phyloP scores from a whole-genome alignment of 2,113 vertebrate genomes.

The Isichthys henryi region DNA sequence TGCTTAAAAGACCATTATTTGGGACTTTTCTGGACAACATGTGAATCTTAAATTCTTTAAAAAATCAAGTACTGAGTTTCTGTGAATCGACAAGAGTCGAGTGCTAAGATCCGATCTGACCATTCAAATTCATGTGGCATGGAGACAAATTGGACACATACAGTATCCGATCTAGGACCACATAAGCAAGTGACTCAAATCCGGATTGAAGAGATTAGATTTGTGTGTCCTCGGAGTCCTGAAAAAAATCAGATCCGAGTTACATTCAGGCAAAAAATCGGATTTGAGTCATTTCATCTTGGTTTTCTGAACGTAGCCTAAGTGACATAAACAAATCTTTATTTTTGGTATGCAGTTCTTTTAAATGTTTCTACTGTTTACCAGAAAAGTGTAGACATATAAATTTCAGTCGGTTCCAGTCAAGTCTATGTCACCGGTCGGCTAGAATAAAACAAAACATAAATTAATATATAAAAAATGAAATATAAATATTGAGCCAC shows the following conservation, averaged over 20 bases:
- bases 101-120: not conserved
- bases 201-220: not conserved
- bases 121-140: not conserved
- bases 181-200: not conserved
- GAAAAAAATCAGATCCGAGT: not conserved
- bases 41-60: not conserved
- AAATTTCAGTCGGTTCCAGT: not conserved
- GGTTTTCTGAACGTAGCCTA: not conserved
- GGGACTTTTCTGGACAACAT: not conserved
- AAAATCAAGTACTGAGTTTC: not conserved
- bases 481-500: not conserved
- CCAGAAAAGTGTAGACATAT: not conserved
- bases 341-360: not conserved
- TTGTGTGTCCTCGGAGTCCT: not conserved
- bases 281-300: not conserved
- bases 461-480: too few species aligned
- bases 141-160: not conserved
- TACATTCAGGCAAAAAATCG: not conserved
- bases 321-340: conserved; percentile 2
- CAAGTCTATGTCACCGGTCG: not conserved
- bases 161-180: not conserved
- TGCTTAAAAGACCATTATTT: not conserved
- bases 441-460: not conserved
- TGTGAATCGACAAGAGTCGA: not conserved
- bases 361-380: not conserved